Percentiles rank a stretch among this genome's conserved stretches.
Conservation (phyloP, 37 sponge, comb jelly and placozoan genomes). For the Eunapius fragilis region DNA sequence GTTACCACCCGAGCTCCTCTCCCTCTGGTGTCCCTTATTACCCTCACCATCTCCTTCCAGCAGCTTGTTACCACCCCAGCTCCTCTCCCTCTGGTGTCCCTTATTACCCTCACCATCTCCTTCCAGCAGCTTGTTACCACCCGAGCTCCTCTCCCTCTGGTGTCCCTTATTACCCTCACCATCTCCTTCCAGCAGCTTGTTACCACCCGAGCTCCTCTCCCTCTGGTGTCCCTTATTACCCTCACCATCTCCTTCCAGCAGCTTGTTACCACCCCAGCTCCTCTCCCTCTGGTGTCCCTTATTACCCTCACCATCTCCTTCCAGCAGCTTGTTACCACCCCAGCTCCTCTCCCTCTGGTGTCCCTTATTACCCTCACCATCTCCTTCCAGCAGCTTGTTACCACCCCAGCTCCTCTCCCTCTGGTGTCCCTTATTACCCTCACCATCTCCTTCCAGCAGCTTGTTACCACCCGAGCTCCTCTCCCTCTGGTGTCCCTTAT, state of each 20-base stretch:
- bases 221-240: neutral
- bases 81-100: neutral
- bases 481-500: too few relatives aligned
- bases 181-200: conserved; percentile 5
- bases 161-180: conserved; percentile 47
- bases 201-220: too few relatives aligned
- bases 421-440: too few relatives aligned
- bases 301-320: conserved; percentile 5
- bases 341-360: too few relatives aligned
- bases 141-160: conserved; percentile 75
- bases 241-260: neutral
- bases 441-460: too few relatives aligned
- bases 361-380: neutral
- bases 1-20: conserved; percentile 73
- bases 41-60: conserved; percentile 11
- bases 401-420: too few relatives aligned
- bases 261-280: conserved; percentile 74
- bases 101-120: neutral
- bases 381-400: too few relatives aligned
- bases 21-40: conserved; percentile 70
- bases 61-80: too few relatives aligned
- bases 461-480: too few relatives aligned
- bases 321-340: neutral
- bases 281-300: conserved; percentile 68
- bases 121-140: conserved; percentile 39